These are phyloP conservation scores for Tupiocoris notatus DNA, from an alignment of 2,888 invertebrate species.

Conservation along the genomic window DNA sequence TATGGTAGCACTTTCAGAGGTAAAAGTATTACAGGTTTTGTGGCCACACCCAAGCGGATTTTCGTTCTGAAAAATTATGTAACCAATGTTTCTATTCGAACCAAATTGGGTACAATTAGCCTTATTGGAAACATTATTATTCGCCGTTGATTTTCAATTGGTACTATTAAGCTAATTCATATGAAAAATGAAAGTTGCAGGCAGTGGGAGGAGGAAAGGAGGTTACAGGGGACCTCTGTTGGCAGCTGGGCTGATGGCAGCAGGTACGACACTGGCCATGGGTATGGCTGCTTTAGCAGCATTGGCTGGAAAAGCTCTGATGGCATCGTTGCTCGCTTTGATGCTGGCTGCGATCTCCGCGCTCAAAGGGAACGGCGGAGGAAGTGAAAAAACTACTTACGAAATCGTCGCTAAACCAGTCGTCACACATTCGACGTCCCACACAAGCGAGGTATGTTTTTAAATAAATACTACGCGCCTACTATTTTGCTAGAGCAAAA, in stretches of 20 bases:
- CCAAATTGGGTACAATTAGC: no score
- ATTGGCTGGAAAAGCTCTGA: slow-evolving; percentile 78
- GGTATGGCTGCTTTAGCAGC: slow-evolving; percentile 73
- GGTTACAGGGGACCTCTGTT: slow-evolving; percentile 55
- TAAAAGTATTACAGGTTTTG: no score
- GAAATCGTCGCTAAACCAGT: slow-evolving; percentile 81
- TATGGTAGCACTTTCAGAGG: no score
- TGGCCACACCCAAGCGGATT: no score
- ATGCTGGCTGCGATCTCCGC: slow-evolving; percentile 75
- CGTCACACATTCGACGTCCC: slow-evolving; percentile 68
- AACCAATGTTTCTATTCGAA: no score
- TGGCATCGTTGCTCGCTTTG: slow-evolving; percentile 78
- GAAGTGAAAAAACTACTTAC: slow-evolving; percentile 65
- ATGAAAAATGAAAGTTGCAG: no score
- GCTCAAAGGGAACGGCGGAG: slow-evolving; percentile 62
- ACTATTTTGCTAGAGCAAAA: neutral
- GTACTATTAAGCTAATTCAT: no score
- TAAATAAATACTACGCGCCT: no score
- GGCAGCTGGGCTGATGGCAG: slow-evolving; percentile 61
- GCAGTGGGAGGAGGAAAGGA: slow-evolving; percentile 53
- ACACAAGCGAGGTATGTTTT: slow-evolving; percentile 60
- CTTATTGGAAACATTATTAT: no score
- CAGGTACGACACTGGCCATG: slow-evolving; percentile 71
- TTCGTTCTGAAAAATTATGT: no score
- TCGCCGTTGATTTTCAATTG: no score